Base-by-base conservation (phyloP, 2,888 invertebrate species). In the Tenthredo amoena region DNA sequence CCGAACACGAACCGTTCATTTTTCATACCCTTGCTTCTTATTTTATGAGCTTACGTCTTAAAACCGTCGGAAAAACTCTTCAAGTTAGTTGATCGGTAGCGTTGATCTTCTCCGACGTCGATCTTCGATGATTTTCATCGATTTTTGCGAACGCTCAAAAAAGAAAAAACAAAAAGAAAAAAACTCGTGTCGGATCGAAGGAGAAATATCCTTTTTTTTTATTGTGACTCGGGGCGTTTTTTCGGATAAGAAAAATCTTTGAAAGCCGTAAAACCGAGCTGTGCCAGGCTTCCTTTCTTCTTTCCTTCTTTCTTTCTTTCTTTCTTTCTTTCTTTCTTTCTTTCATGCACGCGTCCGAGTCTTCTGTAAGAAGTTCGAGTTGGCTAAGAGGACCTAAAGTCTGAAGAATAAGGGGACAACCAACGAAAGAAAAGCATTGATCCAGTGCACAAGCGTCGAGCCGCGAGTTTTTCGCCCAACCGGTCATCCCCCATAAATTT, bases 401-500 rank as follows among this genome's bases (percentile, higher is more conserved):
- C 72, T 43, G 43, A 74, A 43, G 21, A 74, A 74, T 74, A 74
- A 74, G 72, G 72, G 72, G 72, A 43, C 40, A 21, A 74, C 31
- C 15, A 37, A 1, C 62, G 6, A 77, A 12, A 31, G 18, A 43
- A n/a, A 62, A 40, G 43, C 72, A 74, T 74, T 74, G 72, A 74
- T 74, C 72, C 72, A 40, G 0, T 6, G 15, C 26, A n/a, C 21
- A 79, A 55, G 21, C 84, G 40, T 79, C 26, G 71, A 79, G 76
- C n/a, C 40, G 79, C 31, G 10, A 26, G 37, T n/a, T 58, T 85
- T 34, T 47, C 34, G 47, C 26, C 37, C 71, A 34, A 31, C 31
- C 50, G 85, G 85, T 85, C 85, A 85, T 71, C 79, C 85, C 85
- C 85, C 43, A 85, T 85, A 85, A 85, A 85, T 85, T 71, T 79